Evolutionary conservation across 30 jellyfish, hydroid and myxozoan genomes (phyloP).

Genomic region (Euphysa ruthae): DNA sequence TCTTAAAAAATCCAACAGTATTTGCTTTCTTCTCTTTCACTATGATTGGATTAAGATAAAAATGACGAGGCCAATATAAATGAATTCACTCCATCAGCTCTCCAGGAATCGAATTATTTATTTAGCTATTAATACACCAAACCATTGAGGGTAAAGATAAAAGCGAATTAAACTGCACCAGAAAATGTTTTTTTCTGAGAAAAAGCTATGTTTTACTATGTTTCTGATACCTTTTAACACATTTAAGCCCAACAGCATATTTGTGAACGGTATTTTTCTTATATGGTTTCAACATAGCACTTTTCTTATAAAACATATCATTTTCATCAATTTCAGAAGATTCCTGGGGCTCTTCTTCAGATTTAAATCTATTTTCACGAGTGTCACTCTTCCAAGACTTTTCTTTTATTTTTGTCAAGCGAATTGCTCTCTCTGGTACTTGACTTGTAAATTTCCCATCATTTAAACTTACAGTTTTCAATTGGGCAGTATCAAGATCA

Average conservation of each 20-base stretch:
- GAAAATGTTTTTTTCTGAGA: no score
- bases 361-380: background rate
- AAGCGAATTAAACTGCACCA: no score
- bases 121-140: no score
- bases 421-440: conserved; percentile 1
- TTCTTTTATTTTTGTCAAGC: conserved; percentile 14
- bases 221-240: background rate
- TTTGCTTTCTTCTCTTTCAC: no score
- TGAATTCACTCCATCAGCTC: no score
- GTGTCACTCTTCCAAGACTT: conserved; percentile 17
- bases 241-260: background rate
- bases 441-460: no score
- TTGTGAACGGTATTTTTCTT: background rate
- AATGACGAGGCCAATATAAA: no score
- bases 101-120: no score
- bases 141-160: no score
- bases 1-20: no score
- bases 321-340: background rate
- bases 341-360: background rate
- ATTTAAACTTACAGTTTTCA: background rate
- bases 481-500: background rate
- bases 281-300: conserved; percentile 27
- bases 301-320: conserved; percentile 10
- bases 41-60: no score
- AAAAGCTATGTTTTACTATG: no score